Percentiles rank a stretch among this genome's conserved stretches.
These are phyloP conservation scores for Bombus cullumanus DNA, from an alignment of 1,140 invertebrate genomes.

Conservation along the genomic window DNA sequence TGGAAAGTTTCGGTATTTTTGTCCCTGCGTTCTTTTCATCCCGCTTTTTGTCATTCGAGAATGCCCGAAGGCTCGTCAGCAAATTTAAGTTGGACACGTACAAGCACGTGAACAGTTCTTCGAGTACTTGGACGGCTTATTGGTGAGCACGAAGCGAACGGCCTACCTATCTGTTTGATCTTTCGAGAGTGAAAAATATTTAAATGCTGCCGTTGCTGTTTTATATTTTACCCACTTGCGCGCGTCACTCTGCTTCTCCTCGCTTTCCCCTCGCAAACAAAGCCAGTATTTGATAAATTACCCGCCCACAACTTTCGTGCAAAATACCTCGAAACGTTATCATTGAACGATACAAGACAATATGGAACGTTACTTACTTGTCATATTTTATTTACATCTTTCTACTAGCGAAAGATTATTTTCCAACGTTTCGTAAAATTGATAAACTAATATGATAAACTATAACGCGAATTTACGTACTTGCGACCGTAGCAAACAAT, in stretches of 20 bases:
- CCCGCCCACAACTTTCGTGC: not conserved
- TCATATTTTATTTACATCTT: not conserved
- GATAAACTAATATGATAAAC: too few relatives aligned
- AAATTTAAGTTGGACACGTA: conserved; percentile 59
- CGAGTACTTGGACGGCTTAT: conserved; percentile 71
- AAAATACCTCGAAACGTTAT: not conserved
- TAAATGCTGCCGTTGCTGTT: conserved; percentile 71
- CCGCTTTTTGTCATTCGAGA: conserved; percentile 31
- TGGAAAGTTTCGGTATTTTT: not conserved
- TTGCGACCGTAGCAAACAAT: too few relatives aligned
- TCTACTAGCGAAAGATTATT: too few relatives aligned
- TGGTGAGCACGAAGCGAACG: conserved; percentile 79
- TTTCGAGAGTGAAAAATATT: conserved; percentile 79
- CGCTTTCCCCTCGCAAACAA: not conserved
- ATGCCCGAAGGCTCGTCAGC: conserved; percentile 53
- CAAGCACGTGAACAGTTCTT: conserved; percentile 64
- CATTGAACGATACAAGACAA: not conserved
- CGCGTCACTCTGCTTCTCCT: not conserved
- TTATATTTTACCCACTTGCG: conserved; percentile 27
- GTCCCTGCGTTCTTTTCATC: not conserved
- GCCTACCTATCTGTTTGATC: conserved; percentile 77
- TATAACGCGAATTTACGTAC: too few relatives aligned
- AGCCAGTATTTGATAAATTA: not conserved
- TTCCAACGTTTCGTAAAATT: too few relatives aligned
- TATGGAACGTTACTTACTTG: not conserved